A percentile compares a stretch with the other conserved stretches of the same genome.
Evolutionary conservation across 2,888 invertebrate genomes (phyloP).

Genomic region (Synergus laeviventris): DNA sequence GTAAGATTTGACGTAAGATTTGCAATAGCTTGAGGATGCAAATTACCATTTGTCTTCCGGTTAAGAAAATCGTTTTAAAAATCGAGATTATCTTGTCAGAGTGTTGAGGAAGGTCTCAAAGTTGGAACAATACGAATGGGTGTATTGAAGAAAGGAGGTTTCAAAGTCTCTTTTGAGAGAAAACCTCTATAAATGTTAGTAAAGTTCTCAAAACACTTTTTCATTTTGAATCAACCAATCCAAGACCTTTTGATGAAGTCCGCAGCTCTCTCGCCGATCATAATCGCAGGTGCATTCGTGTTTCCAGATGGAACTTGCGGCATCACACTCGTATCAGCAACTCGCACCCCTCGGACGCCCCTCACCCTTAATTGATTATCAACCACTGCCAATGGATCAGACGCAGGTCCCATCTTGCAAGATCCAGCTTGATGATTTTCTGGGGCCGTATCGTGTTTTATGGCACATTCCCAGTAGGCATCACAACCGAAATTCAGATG

Average conservation of each 20-base stretch:
- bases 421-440: conserved; percentile 83
- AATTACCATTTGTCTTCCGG: conserved; percentile 6
- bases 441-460: conserved; percentile 79
- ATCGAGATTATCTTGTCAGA: neutral
- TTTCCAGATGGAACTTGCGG: conserved; percentile 79
- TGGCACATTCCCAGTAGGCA: conserved; percentile 81
- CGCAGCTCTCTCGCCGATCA: conserved; percentile 79
- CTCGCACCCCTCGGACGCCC: conserved; percentile 77
- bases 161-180: neutral
- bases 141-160: neutral
- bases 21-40: neutral
- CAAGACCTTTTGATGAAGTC: conserved; percentile 77
- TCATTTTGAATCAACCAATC: conserved; percentile 60
- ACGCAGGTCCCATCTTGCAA: conserved; percentile 80
- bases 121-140: neutral
- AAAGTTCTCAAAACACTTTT: neutral
- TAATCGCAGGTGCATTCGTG: conserved; percentile 78
- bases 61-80: neutral
- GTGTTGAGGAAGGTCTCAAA: neutral
- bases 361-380: conserved; percentile 77
- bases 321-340: conserved; percentile 80
- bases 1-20: conserved; percentile 22
- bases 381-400: conserved; percentile 80
- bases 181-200: no score
- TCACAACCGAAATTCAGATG: conserved; percentile 83